Evolutionary conservation across 2,888 invertebrate genomes (phyloP), one percentile per base, ranked within the genome.

Genomic region (Cataglyphis livida): DNA sequence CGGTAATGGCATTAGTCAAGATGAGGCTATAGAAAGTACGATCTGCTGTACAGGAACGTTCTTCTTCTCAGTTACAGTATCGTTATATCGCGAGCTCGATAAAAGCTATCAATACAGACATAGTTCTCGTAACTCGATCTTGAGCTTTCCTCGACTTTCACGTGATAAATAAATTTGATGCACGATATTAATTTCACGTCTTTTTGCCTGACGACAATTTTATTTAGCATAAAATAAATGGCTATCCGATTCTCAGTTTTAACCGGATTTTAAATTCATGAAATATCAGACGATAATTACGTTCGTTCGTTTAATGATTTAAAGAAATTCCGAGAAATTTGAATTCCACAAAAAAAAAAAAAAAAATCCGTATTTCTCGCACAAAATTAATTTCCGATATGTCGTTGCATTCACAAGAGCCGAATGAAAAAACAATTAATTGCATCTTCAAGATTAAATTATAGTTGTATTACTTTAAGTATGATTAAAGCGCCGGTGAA

Each of bases 61-160:
- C 68, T 41, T 66, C 68, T 41, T 28, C 70, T 18, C 38, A 21
- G 32, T 78, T 79, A 48, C 59, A 79, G 35, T 71, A 25, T 38
- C 38, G 38, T 57, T 76, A 57, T 41, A 76, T 21, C 76, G 54
- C 54, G 32, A 59, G 35, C 59, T 59, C 76, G 6, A 54, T 71
- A 79, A 79, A 59, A 79, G 71, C 57, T 79, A 68, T 71, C 78
- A 41, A 79, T 79, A 71, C 48, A 71, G 59, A 61, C 44, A 48
- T 32, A 59, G n/a, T 18, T 51, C 38, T 12, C 54, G 38, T 18
- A 48, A 25, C 32, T 35, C 48, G 44, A 79, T 59, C 59, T 61
- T n/a, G 28, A 38, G 38, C 48, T 38, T 66, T 12, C 57, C 68
- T 28, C 44, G 41, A 44, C 21, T 32, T 57, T 78, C 41, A 21